Evolutionary conservation across 2,797 vertebrate genomes (phyloP).

Genomic region (Macropodus opercularis): DNA sequence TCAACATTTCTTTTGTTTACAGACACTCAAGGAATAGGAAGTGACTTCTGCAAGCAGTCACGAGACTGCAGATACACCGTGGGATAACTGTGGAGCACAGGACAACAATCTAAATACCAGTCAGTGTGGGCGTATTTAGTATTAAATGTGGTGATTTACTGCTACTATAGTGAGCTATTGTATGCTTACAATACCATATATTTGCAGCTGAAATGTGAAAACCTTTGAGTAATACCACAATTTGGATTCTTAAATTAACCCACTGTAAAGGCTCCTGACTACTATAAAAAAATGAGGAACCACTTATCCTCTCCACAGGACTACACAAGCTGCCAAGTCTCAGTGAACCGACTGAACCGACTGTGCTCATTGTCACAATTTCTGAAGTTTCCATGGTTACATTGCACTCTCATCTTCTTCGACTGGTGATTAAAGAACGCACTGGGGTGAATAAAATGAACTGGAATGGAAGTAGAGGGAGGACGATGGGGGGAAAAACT

Average conservation of each 20-base stretch:
- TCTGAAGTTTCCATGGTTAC: constrained; percentile 87
- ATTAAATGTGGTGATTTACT: too few relatives aligned
- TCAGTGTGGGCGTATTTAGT: neutral
- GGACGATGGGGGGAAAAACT: neutral
- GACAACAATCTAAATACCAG: neutral
- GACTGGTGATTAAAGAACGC: constrained; percentile 85
- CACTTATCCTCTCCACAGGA: constrained; percentile 66
- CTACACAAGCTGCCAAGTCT: constrained; percentile 63
- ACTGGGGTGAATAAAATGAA: constrained; percentile 54
- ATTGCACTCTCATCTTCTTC: constrained; percentile 79
- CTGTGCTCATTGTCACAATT: constrained; percentile 80
- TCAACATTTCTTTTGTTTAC: neutral
- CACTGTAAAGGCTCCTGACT: constrained; percentile 16
- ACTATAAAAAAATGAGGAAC: constrained; percentile 51
- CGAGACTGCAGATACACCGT: neutral
- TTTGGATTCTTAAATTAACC: neutral
- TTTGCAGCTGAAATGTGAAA: neutral
- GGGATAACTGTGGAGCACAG: neutral
- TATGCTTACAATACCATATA: neutral
- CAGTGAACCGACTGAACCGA: constrained; percentile 81
- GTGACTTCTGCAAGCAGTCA: neutral
- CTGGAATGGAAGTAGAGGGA: constrained; percentile 35
- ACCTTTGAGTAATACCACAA: neutral
- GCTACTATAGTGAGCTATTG: too few relatives aligned
- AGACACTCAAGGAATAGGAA: neutral